Evolutionary conservation across 2,113 vertebrate genomes (phyloP), one percentile per base, ranked within the genome.

Genomic region (Hydrolagus affinis): DNA sequence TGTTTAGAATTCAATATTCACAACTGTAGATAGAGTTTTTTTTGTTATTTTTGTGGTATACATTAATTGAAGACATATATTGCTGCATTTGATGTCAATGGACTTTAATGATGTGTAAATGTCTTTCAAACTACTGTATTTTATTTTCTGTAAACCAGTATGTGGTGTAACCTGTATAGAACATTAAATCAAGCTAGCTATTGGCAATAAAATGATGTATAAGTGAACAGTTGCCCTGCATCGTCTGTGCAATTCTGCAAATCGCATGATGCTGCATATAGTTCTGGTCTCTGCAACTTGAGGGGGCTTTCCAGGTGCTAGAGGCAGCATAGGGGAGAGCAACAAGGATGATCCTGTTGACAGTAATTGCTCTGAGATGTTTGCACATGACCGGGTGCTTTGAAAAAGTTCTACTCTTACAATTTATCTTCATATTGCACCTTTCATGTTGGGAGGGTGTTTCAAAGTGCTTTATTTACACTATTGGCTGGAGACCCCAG

Each of bases 21-120:
- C 92, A 89, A 92, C 90, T 94, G 91, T 95, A 93, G 94, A 92
- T 93, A 92, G 93, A 94, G 91, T 89, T 89, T 89, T 88, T 91
- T 71, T 75, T 87, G 91, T 93, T 88, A 87, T 88, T 90, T 93
- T 90, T 94, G 88, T 93, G 91, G 92, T 92, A 89, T 92, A 90
- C 92, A 93, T 93, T 94, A 88, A 92, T 91, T 90, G 90, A 91
- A 88, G 89, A 89, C 85, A 83, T 83, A 28, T 25, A 32, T 83
- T 83, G 17, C 88, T 92, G 85, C 88, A 89, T 91, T 89, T 91
- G 88, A 78, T 89, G 88, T 92, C 89, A 71, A 88, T 90, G 88
- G 87, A 89, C 89, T 90, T 90, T 90, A 89, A 92, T 85, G 87
- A 86, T 87, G 89, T 93, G 90, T 91, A 90, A 86, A 90, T 93